phyloP scores from a whole-genome alignment of 92 coral and sea anemone genomes.

The Virgularia gustaviana region DNA sequence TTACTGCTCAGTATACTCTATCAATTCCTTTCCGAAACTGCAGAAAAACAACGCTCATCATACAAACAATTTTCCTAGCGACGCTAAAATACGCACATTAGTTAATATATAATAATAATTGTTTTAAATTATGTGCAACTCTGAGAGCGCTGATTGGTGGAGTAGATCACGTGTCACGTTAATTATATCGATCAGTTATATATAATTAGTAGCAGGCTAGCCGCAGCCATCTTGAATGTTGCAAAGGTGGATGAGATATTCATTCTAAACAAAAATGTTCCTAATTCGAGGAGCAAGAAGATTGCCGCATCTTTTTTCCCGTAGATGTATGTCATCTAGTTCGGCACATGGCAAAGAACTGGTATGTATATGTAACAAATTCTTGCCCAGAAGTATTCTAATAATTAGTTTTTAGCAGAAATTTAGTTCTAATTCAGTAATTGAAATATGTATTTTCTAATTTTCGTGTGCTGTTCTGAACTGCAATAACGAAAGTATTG shows the following conservation, averaged over 20 bases:
- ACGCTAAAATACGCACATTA: background rate
- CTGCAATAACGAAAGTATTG: background rate
- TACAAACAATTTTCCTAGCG: background rate
- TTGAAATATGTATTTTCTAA: background rate
- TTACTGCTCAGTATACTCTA: too few relatives aligned
- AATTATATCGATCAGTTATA: too few relatives aligned
- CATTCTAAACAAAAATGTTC: background rate
- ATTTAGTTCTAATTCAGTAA: background rate
- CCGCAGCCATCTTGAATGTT: conserved; percentile 18
- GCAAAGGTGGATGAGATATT: background rate
- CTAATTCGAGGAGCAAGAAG: conserved; percentile 19
- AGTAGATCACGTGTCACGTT: too few relatives aligned
- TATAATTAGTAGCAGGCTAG: background rate
- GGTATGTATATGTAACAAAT: background rate
- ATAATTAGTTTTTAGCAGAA: background rate
- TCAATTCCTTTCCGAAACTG: too few relatives aligned
- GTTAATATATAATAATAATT: background rate
- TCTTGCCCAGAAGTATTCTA: background rate
- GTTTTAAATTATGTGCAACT: background rate
- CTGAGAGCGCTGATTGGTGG: background rate
- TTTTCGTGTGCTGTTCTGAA: background rate
- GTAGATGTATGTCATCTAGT: conserved; percentile 1
- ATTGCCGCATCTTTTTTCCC: background rate
- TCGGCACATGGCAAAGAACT: background rate
- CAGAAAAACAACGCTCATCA: background rate